Evolutionary conservation across 2,888 invertebrate genomes (phyloP).

Genomic region (Cheilosia pagana): DNA sequence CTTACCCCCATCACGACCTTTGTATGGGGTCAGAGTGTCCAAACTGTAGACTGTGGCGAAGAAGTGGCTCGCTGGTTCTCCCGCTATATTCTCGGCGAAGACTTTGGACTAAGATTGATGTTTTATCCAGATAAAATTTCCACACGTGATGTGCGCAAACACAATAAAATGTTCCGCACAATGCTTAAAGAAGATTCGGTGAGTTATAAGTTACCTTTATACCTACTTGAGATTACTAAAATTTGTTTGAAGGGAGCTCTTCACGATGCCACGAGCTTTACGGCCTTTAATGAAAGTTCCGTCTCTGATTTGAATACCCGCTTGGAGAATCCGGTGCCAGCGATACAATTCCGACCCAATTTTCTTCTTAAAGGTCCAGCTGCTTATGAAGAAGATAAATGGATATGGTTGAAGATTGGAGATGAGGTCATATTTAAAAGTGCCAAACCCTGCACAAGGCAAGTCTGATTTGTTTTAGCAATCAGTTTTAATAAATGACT

Average conservation of each 20-base stretch:
- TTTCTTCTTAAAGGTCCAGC: slow-evolving; percentile 86
- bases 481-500: background rate
- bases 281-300: slow-evolving; percentile 87
- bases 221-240: background rate
- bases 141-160: slow-evolving; percentile 79
- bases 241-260: slow-evolving; percentile 85
- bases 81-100: slow-evolving; percentile 84
- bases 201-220: slow-evolving; percentile 1
- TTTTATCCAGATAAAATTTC: slow-evolving; percentile 84
- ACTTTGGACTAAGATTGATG: slow-evolving; percentile 84
- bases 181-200: slow-evolving; percentile 74
- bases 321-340: slow-evolving; percentile 84
- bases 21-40: slow-evolving; percentile 86
- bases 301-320: slow-evolving; percentile 87
- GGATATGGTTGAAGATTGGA: slow-evolving; percentile 88
- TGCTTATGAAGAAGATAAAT: slow-evolving; percentile 87
- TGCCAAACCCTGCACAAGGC: slow-evolving; percentile 86
- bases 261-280: slow-evolving; percentile 87
- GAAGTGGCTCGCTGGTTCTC: slow-evolving; percentile 89
- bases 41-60: slow-evolving; percentile 89
- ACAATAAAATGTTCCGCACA: slow-evolving; percentile 79
- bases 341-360: slow-evolving; percentile 87
- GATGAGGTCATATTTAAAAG: slow-evolving; percentile 86
- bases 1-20: slow-evolving; percentile 82
- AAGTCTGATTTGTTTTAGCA: background rate